Conservation (phyloP, 2,797 vertebrate genomes). For the Crypturellus tataupa region DNA sequence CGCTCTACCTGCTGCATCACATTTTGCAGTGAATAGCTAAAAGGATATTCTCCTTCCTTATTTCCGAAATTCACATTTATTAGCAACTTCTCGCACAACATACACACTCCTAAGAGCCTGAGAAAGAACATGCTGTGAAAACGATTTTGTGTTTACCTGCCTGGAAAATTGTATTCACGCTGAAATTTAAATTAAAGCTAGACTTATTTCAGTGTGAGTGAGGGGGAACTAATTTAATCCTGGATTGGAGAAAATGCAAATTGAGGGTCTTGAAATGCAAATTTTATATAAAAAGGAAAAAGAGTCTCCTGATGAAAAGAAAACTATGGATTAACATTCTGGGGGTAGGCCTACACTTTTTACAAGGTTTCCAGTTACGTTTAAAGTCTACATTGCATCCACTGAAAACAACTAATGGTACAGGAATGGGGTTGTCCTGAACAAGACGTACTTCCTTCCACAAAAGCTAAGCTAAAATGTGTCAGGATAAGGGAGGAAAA, state of each 20-base stretch:
- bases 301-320: slow-evolving; percentile 69
- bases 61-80: slow-evolving; percentile 58
- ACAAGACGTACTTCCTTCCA: background rate
- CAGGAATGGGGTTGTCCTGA: background rate
- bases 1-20: background rate
- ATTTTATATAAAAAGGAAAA: slow-evolving; percentile 74
- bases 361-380: slow-evolving; percentile 64
- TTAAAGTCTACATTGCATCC: slow-evolving; percentile 27
- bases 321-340: slow-evolving; percentile 76
- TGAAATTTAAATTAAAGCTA: slow-evolving; percentile 80
- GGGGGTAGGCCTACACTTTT: slow-evolving; percentile 53
- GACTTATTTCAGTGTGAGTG: slow-evolving; percentile 62
- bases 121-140: slow-evolving; percentile 73
- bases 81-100: slow-evolving; percentile 42
- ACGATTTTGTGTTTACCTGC: slow-evolving; percentile 80
- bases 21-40: slow-evolving; percentile 27
- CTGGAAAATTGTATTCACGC: slow-evolving; percentile 81
- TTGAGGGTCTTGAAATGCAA: slow-evolving; percentile 82
- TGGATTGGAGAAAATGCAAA: slow-evolving; percentile 78
- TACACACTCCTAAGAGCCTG: slow-evolving; percentile 27
- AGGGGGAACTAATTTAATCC: slow-evolving; percentile 58
- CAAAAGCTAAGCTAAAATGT: background rate
- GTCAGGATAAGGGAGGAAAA: background rate
- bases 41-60: slow-evolving; percentile 49
- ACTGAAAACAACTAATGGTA: background rate